Base-by-base conservation (phyloP, 2,113 vertebrate species). In the Lynx canadensis region DNA sequence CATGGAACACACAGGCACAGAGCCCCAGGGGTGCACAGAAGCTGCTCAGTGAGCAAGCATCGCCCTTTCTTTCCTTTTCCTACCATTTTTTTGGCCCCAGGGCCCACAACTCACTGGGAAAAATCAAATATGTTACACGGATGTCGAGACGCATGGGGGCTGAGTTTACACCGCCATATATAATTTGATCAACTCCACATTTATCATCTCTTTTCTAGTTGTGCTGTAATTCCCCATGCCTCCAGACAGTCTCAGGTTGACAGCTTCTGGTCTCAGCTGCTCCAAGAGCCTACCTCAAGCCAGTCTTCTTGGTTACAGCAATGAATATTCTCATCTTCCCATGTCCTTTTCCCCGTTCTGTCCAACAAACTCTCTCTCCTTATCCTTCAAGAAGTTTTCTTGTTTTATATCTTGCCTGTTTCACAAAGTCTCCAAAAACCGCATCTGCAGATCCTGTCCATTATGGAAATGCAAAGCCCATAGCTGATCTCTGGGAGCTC, bases 61-160 rank as follows among this genome's bases (percentile, higher is more conserved):
- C 18, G 3, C 38, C 55, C 68, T 7, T 5, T 45, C 52, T 55
- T 33, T 25, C 41, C 11, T 55, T 69, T 16, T 65, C 8, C 9
- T 27, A 15, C 52, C 50, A 11, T 23, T 45, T 55, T 7, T 74
- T 74, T 76, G 18, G 33, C 48, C 36, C 19, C 29, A 50, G 50
- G 16, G 16, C 25, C 36, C 48, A 48, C 6, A 29, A 27, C 16
- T 88, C 15, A 15, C 45, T 29, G 25, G n/a, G 52, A 41, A 66
- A 29, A 89, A 74, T 38, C 29, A 63, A 76, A 78, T 8, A 7
- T 7, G 23, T 12, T 21, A 31, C 23, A 19, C 1, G 5, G n/a
- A 9, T 1, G 1, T 50, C n/a, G 78, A 82, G 65, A 38, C 1
- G 2, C 2, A 3, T 3, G 0, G 2, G 50, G 74, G 50, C n/a